A percentile compares a stretch with the other conserved stretches of the same genome.
phyloP scores from a whole-genome alignment of 2,113 vertebrate species.

The Lethenteron reissneri region DNA sequence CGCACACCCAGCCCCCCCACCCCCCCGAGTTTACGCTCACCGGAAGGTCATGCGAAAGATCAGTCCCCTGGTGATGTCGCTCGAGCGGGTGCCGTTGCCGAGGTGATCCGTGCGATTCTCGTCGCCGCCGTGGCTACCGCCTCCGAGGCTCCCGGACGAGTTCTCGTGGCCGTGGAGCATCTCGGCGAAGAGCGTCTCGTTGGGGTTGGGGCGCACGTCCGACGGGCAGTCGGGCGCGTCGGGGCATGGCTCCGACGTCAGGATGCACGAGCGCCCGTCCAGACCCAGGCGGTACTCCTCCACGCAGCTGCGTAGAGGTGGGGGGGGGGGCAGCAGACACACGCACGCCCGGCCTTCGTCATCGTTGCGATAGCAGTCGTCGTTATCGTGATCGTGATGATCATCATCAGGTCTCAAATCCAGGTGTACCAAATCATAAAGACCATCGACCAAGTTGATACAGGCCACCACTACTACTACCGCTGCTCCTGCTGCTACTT shows the following conservation, averaged over 20 bases:
- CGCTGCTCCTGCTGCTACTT: no score
- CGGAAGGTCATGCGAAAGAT: slow-evolving; percentile 97
- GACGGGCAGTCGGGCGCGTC: slow-evolving; percentile 57
- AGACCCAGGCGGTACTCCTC: slow-evolving; percentile 81
- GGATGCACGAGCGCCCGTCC: slow-evolving; percentile 72
- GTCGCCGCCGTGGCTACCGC: neutral
- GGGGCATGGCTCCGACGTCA: slow-evolving; percentile 67
- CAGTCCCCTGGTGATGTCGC: slow-evolving; percentile 63
- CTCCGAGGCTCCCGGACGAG: slow-evolving; percentile 33
- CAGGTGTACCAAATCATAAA: no score
- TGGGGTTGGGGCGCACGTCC: slow-evolving; percentile 71
- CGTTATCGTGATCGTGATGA: no score
- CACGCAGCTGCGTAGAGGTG: slow-evolving; percentile 40
- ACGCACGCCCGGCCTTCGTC: no score
- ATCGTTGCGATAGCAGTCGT: no score
- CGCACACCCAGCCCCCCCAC: no score
- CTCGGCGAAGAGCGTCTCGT: slow-evolving; percentile 78
- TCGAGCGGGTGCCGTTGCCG: neutral
- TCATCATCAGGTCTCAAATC: no score
- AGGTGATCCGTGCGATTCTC: slow-evolving; percentile 4
- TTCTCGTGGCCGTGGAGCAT: slow-evolving; percentile 94
- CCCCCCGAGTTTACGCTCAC: slow-evolving; percentile 21
- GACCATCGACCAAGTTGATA: no score
- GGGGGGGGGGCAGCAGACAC: neutral
- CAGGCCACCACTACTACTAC: no score